These are phyloP conservation scores for Illadopsis cleaveri DNA, from an alignment of 2,113 vertebrate species.

Conservation along the genomic window DNA sequence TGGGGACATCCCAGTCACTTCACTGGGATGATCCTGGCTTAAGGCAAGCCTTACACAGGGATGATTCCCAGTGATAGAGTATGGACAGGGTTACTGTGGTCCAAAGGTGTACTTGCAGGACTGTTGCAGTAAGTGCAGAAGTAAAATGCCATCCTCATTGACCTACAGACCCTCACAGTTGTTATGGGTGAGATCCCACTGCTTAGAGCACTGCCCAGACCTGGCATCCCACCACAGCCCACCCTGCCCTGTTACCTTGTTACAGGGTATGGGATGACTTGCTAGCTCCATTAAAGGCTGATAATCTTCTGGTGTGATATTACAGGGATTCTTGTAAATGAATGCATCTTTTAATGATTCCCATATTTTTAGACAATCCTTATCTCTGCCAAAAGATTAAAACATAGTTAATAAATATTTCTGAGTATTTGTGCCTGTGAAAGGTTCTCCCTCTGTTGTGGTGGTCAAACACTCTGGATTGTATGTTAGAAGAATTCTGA, in stretches of 20 bases:
- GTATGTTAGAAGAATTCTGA: neutral
- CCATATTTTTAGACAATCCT: constrained; percentile 69
- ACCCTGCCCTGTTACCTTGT: constrained; percentile 61
- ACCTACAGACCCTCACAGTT: neutral
- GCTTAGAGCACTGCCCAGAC: neutral
- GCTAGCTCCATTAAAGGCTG: constrained; percentile 54
- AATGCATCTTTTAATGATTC: constrained; percentile 61
- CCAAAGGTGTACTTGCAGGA: neutral
- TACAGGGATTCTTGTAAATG: constrained; percentile 75
- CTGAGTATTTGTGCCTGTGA: neutral
- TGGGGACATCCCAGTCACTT: neutral
- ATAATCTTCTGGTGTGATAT: constrained; percentile 67
- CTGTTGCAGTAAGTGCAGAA: neutral
- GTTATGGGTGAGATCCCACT: neutral
- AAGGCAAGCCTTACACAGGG: neutral
- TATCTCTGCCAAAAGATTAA: constrained; percentile 31
- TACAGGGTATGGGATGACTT: constrained; percentile 46
- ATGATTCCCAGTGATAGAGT: accelerated
- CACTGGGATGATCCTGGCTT: neutral
- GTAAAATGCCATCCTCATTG: neutral
- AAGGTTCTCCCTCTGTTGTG: neutral
- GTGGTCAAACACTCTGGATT: neutral
- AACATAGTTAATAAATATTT: neutral
- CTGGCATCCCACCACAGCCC: neutral
- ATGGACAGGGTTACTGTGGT: neutral